Conservation (phyloP, 1,140 invertebrate species). For the Elymnias hypermnestra region DNA sequence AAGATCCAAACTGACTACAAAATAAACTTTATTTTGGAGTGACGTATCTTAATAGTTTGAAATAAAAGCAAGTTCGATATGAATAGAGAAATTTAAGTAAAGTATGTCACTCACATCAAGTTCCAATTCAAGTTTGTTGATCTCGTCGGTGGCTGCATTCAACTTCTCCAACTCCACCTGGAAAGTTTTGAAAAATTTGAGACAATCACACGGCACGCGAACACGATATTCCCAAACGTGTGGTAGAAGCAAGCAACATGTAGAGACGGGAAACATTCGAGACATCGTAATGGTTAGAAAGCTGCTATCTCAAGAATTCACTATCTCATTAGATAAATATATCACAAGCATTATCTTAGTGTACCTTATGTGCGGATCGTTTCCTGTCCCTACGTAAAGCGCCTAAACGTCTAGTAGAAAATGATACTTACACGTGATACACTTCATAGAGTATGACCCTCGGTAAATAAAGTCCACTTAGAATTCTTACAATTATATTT, state of each 20-base stretch:
- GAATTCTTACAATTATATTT: constrained; percentile 64
- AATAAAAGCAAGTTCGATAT: too few relatives aligned
- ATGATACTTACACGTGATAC: constrained; percentile 51
- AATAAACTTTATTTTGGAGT: too few relatives aligned
- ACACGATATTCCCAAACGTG: constrained; percentile 47
- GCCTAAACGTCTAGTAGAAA: constrained; percentile 30
- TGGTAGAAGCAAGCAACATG: constrained; percentile 63
- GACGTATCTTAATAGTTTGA: too few relatives aligned
- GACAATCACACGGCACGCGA: constrained; percentile 55
- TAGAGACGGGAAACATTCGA: constrained; percentile 70
- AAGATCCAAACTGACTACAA: too few relatives aligned
- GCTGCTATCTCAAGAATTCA: constrained; percentile 21
- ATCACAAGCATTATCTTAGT: constrained; percentile 22
- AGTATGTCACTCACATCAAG: constrained; percentile 92
- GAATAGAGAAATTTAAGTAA: too few relatives aligned
- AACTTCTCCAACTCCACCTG: constrained; percentile 96
- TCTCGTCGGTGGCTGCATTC: constrained; percentile 96
- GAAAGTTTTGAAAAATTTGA: constrained; percentile 62
- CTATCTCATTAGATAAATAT: constrained; percentile 33
- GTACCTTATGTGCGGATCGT: constrained; percentile 55
- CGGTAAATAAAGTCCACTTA: constrained; percentile 33
- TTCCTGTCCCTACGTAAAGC: constrained; percentile 67
- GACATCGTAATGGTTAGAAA: constrained; percentile 33
- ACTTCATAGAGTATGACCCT: constrained; percentile 12
- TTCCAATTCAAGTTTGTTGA: constrained; percentile 95